Evolutionary conservation across 2,888 invertebrate genomes (phyloP), one percentile per base, ranked within the genome.

Genomic region (Hanleya hanleyi): DNA sequence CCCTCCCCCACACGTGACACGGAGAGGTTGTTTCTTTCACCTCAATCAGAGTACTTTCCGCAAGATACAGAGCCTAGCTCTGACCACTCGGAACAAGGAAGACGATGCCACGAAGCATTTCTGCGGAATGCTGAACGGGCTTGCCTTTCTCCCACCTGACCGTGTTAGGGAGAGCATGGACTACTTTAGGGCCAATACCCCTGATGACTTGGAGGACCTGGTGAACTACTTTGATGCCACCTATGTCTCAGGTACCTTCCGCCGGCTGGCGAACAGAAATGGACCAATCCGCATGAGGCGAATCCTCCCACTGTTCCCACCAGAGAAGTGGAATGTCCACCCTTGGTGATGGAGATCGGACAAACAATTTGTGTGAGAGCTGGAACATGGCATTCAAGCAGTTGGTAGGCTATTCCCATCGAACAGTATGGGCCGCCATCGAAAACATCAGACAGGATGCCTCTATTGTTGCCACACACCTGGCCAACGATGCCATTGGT

Each of bases 161-260:
- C 12, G 18, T 32, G 62, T 64, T 2, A 9, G 33, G 22, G 36
- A 9, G 32, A 35, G 35, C 33, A 64, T 35, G 26, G 62, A 9
- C 22, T 35, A 64, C 36, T 36, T 62, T n/a, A 64, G 9, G 36
- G 36, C 9, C 9, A n/a, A 33, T 35, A 64, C 36, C 12, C 64
- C 64, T 33, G 64, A 64, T 35, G 64, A 36, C 22, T 36, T 64
- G 36, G 33, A 64, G n/a, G 33, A 32, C 32, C 64, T 64, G 9
- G 64, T 64, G 22, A 36, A 35, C 64, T 64, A 64, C 36, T 64
- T 64, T n/a, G 33, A 36, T 33, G 1, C 18, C 36, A 64, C 64
- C 15, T 64, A 64, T 35, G 35, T 64, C 33, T 64, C 36, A 32
- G 0, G 64, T 36, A 33, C 64, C 26, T 64, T 9, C 36, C 64